These are phyloP conservation scores for Mastomys coucha DNA, from an alignment of 2,113 vertebrate genomes.

Conservation along the genomic window DNA sequence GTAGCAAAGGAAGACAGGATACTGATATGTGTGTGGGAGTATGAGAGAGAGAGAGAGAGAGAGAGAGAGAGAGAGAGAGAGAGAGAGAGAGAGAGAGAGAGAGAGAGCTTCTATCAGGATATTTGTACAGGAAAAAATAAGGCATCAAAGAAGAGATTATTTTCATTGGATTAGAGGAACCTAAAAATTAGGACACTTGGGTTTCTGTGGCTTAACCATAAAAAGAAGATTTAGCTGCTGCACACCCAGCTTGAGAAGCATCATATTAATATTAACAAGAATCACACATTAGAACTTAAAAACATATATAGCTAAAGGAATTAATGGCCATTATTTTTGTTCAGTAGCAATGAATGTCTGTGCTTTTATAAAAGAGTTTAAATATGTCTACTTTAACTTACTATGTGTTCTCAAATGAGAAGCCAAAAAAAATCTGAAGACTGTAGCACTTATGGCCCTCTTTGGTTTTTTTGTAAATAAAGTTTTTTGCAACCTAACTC, in stretches of 20 bases:
- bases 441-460: not conserved
- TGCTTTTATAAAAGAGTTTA: conserved; percentile 8
- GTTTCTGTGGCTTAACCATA: not conserved
- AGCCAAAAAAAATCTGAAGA: not conserved
- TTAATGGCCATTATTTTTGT: not conserved
- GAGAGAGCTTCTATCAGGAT: not conserved
- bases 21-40: not conserved
- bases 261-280: not conserved
- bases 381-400: not conserved
- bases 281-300: not conserved
- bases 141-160: not conserved
- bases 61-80: no score
- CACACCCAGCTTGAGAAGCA: not conserved
- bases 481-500: not conserved
- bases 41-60: no score
- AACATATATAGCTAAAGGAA: not conserved
- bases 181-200: conserved; percentile 47
- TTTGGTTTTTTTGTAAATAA: conserved; percentile 33
- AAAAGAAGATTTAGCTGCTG: not conserved
- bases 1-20: not conserved
- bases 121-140: not conserved
- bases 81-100: no score
- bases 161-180: conserved; percentile 41
- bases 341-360: conserved; percentile 25
- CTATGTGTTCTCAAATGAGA: not conserved